A percentile compares a stretch with the other conserved stretches of the same genome.
phyloP scores from a whole-genome alignment of 2,888 invertebrate species.

The Odontothrips loti region DNA sequence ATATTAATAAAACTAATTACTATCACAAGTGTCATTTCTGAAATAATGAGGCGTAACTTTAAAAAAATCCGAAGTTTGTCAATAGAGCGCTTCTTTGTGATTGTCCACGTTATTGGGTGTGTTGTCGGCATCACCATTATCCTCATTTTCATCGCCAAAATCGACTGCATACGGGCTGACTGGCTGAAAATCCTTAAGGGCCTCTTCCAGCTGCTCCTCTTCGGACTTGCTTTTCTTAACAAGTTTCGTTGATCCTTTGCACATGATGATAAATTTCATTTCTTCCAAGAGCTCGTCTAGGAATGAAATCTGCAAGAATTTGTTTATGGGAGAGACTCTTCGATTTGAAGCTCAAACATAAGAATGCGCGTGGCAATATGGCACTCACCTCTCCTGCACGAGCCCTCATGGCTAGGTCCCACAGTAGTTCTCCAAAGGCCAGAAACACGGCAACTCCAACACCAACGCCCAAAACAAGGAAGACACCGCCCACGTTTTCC shows the following conservation, averaged over 20 bases:
- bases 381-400: slow-evolving; percentile 67
- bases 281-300: slow-evolving; percentile 65
- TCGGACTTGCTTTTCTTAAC: slow-evolving; percentile 47
- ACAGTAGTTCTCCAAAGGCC: slow-evolving; percentile 76
- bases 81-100: too few species aligned
- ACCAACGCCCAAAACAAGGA: slow-evolving; percentile 75
- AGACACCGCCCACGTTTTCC: slow-evolving; percentile 88
- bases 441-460: slow-evolving; percentile 66
- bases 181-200: not conserved
- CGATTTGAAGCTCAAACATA: slow-evolving; percentile 29
- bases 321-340: not conserved
- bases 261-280: slow-evolving; percentile 65
- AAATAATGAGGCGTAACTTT: too few species aligned
- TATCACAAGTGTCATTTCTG: too few species aligned
- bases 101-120: too few species aligned
- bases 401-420: slow-evolving; percentile 75
- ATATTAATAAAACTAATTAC: too few species aligned
- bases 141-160: too few species aligned
- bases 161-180: not conserved
- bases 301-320: slow-evolving; percentile 56
- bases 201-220: slow-evolving; percentile 29
- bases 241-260: slow-evolving; percentile 65
- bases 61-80: too few species aligned
- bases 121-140: too few species aligned
- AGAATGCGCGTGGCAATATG: slow-evolving; percentile 32